A percentile compares a stretch with the other conserved stretches of the same genome.
Conservation (phyloP, 1,140 invertebrate species). For the Heliconius hermathena region DNA sequence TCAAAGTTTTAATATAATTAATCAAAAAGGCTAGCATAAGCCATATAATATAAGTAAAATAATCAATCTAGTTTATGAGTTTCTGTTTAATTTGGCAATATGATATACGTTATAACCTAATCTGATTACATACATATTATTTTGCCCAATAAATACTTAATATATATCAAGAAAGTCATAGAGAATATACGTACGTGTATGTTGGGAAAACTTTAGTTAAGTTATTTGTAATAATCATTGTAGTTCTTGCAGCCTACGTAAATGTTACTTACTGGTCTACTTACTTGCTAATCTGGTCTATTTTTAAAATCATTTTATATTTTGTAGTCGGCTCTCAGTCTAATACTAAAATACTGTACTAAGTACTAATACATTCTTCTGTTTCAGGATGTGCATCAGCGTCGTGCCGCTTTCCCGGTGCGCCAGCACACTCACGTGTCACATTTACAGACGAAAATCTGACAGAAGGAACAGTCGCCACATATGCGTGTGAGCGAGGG, state of each 20-base stretch:
- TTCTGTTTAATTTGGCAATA: no score
- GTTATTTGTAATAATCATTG: neutral
- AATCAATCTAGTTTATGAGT: no score
- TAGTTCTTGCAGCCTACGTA: neutral
- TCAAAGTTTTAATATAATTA: no score
- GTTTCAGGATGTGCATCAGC: conserved; percentile 52
- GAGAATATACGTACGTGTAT: neutral
- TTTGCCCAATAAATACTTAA: no score
- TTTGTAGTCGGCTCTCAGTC: neutral
- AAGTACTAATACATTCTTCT: neutral
- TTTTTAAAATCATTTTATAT: neutral
- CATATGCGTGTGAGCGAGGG: conserved; percentile 93
- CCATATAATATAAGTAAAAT: no score
- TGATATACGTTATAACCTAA: no score
- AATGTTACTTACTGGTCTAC: no score
- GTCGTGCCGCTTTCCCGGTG: conserved; percentile 93
- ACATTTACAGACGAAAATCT: conserved; percentile 88
- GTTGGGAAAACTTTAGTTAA: neutral
- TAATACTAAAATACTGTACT: no score
- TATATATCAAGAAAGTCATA: no score
- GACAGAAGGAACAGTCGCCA: conserved; percentile 88
- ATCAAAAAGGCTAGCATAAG: no score
- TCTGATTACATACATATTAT: no score
- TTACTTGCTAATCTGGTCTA: neutral
- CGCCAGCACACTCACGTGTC: conserved; percentile 92